Percentiles rank a stretch among this genome's conserved stretches.
Evolutionary conservation across 2,888 invertebrate species (phyloP).

Genomic region (Pseudococcus jackbeardsleyi): DNA sequence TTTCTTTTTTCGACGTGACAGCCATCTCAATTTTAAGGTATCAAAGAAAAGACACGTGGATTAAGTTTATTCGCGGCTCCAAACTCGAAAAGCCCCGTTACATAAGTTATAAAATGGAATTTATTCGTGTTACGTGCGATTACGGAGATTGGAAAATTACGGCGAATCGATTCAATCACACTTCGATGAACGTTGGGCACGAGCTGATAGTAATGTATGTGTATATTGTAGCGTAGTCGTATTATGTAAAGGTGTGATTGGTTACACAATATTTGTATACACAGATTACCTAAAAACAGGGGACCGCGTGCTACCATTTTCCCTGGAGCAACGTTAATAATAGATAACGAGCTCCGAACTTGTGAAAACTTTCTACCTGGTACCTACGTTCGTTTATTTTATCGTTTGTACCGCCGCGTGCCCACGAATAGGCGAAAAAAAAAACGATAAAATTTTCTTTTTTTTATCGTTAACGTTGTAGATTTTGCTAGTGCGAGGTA

Average conservation of each 20-base stretch:
- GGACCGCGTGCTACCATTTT: neutral
- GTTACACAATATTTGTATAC: neutral
- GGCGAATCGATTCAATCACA: neutral
- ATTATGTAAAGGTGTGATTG: neutral
- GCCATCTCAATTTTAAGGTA: neutral
- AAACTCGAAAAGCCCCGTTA: neutral
- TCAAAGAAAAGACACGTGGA: neutral
- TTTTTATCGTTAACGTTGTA: neutral
- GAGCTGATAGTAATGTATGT: neutral
- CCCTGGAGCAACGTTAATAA: constrained; percentile 40
- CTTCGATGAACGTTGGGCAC: neutral
- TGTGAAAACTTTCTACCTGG: constrained; percentile 45
- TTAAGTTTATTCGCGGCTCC: neutral
- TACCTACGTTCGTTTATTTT: neutral
- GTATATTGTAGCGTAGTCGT: neutral
- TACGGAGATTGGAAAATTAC: neutral
- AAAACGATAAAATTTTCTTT: neutral
- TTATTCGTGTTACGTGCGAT: no score
- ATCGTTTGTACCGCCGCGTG: neutral
- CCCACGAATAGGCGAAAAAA: neutral
- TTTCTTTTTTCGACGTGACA: neutral
- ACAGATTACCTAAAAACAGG: neutral
- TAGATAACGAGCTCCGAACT: constrained; percentile 44
- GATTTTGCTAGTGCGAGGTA: neutral
- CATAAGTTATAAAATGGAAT: neutral